Evolutionary conservation across 2,888 invertebrate genomes (phyloP), one percentile per base, ranked within the genome.

Genomic region (Drosophila mettleri): DNA sequence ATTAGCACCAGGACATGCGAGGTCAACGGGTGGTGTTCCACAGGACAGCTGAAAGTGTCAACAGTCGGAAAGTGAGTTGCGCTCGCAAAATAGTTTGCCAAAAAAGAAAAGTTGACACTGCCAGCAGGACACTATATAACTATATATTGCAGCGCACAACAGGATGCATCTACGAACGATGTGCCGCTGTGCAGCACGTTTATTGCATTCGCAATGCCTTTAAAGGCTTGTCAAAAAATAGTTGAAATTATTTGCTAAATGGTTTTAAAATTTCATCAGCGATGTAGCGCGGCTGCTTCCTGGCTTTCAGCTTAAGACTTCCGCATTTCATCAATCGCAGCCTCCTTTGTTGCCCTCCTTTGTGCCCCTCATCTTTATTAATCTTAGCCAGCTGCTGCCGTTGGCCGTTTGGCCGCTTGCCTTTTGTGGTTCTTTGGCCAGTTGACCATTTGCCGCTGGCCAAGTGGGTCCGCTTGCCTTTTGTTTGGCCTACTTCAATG

Each of bases 21-120:
- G 49, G 63, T 8, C 82, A 63, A 59, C 70, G 65, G 80, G 76
- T 18, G 70, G 67, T 68, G 65, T 43, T 29, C 49, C 41, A 16
- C 58, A 59, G 73, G 62, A 69, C 84, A 84, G 84, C 88, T 84
- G 87, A 80, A 88, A 80, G 72, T 86, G 88, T 84, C 84, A 84
- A 88, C 84, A 80, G 77, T 61, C 73, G 61, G 74, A 53, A 59
- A 59, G 48, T 62, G 39, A 69, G 68, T 51, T 79, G 64, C 39
- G 64, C 38, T 29, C 38, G 52, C 63, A 69, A 36, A 61, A 64
- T 41, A 67, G 34, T 49, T 64, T 39, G 62, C 39, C 54, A 60
- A 69, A 64, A 73, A 70, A 3, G 24, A 16, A 18, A 6, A 45
- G 78, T 62, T 74, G 63, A 63, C 38, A 41, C 51, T 68, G 34